These are phyloP conservation scores for Loripinus fragilis DNA, from an alignment of 2,888 invertebrate genomes.

Conservation along the genomic window DNA sequence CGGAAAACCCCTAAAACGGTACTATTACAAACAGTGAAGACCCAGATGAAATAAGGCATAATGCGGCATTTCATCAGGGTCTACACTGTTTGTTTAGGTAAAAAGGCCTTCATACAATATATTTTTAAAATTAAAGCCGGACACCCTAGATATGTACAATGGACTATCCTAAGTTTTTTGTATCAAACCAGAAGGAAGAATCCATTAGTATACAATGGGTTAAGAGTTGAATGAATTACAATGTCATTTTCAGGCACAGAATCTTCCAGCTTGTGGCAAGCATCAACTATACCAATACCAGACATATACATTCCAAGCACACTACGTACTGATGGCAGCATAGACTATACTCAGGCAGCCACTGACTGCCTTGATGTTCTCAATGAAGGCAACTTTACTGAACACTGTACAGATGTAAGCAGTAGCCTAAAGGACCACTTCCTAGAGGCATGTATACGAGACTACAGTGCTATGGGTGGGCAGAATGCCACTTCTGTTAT, in stretches of 20 bases:
- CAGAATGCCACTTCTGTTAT: conserved; percentile 46
- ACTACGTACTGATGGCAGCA: conserved; percentile 30
- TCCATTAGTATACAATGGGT: too few relatives aligned
- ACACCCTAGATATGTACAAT: too few relatives aligned
- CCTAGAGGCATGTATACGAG: conserved; percentile 67
- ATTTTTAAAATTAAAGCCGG: too few relatives aligned
- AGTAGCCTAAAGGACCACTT: conserved; percentile 59
- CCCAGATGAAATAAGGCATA: too few relatives aligned
- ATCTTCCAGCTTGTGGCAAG: conserved; percentile 40
- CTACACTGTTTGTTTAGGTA: too few relatives aligned
- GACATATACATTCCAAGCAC: conserved; percentile 40
- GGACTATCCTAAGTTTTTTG: too few relatives aligned
- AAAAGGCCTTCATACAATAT: too few relatives aligned
- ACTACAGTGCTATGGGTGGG: conserved; percentile 49
- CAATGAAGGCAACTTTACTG: conserved; percentile 41
- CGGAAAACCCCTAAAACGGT: too few relatives aligned
- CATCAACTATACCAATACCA: conserved; percentile 58
- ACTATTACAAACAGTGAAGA: too few relatives aligned
- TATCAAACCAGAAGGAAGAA: too few relatives aligned
- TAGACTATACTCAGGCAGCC: conserved; percentile 32
- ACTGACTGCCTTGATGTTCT: conserved; percentile 44
- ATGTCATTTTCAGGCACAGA: conserved; percentile 5
- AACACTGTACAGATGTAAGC: conserved; percentile 47
- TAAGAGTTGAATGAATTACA: too few relatives aligned
- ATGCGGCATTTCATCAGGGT: too few relatives aligned